Base-by-base conservation (phyloP, 2,113 vertebrate species). In the Manacus vitellinus region DNA sequence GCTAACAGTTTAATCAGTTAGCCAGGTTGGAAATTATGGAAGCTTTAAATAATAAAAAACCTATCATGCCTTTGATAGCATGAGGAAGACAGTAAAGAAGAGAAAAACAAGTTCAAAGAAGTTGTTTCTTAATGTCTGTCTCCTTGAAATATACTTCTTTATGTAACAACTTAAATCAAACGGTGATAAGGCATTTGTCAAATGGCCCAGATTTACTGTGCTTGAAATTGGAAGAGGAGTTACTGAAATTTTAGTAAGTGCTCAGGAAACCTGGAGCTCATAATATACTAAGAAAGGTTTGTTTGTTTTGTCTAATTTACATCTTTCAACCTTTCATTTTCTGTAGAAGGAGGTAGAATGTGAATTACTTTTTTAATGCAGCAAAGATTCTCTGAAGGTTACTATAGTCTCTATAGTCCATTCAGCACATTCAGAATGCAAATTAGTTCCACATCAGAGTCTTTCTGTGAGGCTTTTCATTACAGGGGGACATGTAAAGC, bases 381-480 rank as follows among this genome's bases (percentile, higher is more conserved):
- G 89, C 58, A 35, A 72, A 94, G 87, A 91, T 93, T 89, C 85
- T 89, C 92, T 83, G 76, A 96, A 95, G 94, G 89, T 91, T 95
- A 68, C 85, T 72, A 9, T 24, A 70, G 66, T 89, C 93, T 88
- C 94, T 88, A 79, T 59, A 95, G 94, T 46, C 74, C 58, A 68
- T 89, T 94, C 89, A 88, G 66, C 41, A 66, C 75, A 77, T 88
- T 92, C 85, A 88, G 89, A 92, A 95, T 79, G 78, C 81, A 94
- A 83, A 93, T 94, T 43, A 76, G 62, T 83, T 94, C 74, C 85
- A 92, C 87, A 73, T 89, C 93, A 88, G 73, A 95, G 87, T 55
- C 35, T 85, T 92, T 85, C 85, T 93, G 70, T 61, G 46, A 85
- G 71, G 66, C 39, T 92, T 96, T 92, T 94, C 68, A 55, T 93